Base-by-base conservation (phyloP, 2,113 vertebrate genomes). In the Mugil cephalus region DNA sequence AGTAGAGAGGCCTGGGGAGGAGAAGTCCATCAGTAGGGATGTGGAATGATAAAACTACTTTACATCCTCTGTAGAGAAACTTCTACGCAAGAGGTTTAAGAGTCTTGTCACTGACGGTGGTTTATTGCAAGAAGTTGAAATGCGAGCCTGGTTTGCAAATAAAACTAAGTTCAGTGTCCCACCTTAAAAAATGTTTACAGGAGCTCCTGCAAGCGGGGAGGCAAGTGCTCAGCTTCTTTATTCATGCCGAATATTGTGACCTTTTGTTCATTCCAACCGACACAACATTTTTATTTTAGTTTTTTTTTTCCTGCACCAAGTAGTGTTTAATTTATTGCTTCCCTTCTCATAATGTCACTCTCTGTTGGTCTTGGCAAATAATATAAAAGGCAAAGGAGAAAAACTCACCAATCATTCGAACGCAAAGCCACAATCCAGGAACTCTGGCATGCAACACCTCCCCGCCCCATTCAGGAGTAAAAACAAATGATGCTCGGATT, bases 271-370 rank as follows among this genome's bases (percentile, higher is more conserved):
- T 82, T 81, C 43, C 65, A 67, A 73, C 21, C 6, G 54, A 35
- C 24, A 69, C 21, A 62, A 36, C 18, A 30, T 30, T 30, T 30
- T 30, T 30, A 30, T 30, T 30, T 30, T 30, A 30, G 2, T 30
- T 30, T 3, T 30, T 30, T 30, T 2, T 30, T 30, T 2, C 5
- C 30, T 58, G 43, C 24, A 46, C 13, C 30, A 73, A 74, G 42
- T 17, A 10, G 43, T 9, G 59, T 56, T 77, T 82, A 50, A 63
- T 50, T 69, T 73, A 39, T 66, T 74, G 43, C 59, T 60, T 65
- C 59, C 24, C 14, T 51, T 61, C 40, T 65, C 18, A 39, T 68
- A 54, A 42, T 55, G 30, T 61, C 53, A 53, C 21, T 65, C 61
- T 53, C 53, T 58, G 47, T 12, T 59, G 42, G 40, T 19, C 45